Evolutionary conservation across 2,888 invertebrate species (phyloP), one percentile per base, ranked within the genome.

Genomic region (Cheilosia grossa): DNA sequence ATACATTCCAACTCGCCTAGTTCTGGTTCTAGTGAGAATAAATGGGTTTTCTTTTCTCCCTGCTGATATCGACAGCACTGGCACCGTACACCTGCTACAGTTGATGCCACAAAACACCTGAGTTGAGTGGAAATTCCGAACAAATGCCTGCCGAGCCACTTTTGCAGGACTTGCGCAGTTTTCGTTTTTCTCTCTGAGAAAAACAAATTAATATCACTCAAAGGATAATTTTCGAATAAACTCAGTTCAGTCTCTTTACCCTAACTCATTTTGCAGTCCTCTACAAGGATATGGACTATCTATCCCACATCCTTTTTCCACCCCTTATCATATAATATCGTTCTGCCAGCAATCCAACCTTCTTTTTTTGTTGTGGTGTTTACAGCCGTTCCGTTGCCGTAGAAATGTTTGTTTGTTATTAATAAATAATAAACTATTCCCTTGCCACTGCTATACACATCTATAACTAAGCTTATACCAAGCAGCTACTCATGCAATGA

Each of bases 351-450:
- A 19, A 33, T 75, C 63, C 17, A 44, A 15, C 21, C 37, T 15
- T n/a, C 4, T 67, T 78, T 72, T 72, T 77, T 51, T 82, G 78
- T 78, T 82, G 67, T 82, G 78, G 79, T 73, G 54, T 63, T 56
- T 47, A 44, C 53, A 78, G 51, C 58, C 82, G 78, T 73, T 82
- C 63, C 82, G 82, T 82, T 82, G 78, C 82, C 79, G 63, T 82
- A 64, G 82, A 73, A 82, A 78, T 82, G 67, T 79, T 79, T 67
- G 82, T 78, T 82, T 82, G 82, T 73, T 73, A 79, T 82, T 79
- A 82, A 82, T 82, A 82, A 82, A 82, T 82, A 82, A 82, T 82
- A 73, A 78, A 82, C 82, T 63, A 73, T 70, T 79, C 67, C 73
- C 63, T 54, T 49, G 54, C 13, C 42, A 54, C 67, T 53, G 4